phyloP scores from a whole-genome alignment of 2,113 vertebrate species.

The Menura novaehollandiae region DNA sequence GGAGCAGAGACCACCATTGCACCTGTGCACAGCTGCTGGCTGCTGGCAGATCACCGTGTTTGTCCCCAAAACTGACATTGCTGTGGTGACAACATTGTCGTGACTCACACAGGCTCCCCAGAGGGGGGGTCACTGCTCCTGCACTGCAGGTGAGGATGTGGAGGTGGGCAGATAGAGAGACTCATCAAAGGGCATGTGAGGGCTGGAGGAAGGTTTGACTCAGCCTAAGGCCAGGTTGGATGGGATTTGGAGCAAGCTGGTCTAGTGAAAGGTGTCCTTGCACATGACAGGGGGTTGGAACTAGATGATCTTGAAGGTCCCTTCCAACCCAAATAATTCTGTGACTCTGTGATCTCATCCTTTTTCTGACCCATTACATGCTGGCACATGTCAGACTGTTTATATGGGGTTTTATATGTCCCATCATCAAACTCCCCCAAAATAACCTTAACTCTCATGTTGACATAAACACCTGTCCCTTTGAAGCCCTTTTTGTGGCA shows the following conservation, averaged over 20 bases:
- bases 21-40: neutral
- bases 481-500: neutral
- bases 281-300: neutral
- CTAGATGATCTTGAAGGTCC: neutral
- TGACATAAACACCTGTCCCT: neutral
- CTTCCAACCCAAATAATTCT: neutral
- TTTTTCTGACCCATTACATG: neutral
- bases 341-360: neutral
- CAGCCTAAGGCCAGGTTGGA: neutral
- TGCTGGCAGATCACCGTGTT: neutral
- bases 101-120: neutral
- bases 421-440: neutral
- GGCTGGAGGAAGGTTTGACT: neutral
- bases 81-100: rapidly evolving
- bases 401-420: neutral
- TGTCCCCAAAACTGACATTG: neutral
- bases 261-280: neutral
- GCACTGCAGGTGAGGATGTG: neutral
- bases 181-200: neutral
- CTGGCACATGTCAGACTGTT: neutral
- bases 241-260: neutral
- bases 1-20: neutral
- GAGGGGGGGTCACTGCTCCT: neutral
- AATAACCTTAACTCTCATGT: neutral
- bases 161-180: neutral